A percentile compares a stretch with the other conserved stretches of the same genome.
phyloP scores from a whole-genome alignment of 2,888 invertebrate genomes.

The Emesis furor region DNA sequence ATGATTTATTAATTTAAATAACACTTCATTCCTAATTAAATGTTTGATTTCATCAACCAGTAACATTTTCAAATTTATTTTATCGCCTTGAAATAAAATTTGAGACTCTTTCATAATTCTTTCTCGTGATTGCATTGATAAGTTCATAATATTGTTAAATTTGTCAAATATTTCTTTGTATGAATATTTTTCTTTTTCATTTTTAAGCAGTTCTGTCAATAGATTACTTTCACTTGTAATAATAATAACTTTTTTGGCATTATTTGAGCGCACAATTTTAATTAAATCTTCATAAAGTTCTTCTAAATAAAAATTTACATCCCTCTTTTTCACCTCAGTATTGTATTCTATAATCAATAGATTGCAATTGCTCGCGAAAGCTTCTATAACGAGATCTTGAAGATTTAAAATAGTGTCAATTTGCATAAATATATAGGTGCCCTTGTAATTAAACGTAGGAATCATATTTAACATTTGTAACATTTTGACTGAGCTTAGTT shows the following conservation, averaged over 20 bases:
- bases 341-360: background rate
- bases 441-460: background rate
- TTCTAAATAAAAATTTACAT: background rate
- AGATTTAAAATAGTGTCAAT: background rate
- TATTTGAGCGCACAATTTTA: background rate
- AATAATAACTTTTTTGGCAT: background rate
- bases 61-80: background rate
- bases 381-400: background rate
- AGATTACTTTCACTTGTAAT: background rate
- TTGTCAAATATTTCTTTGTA: background rate
- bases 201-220: background rate
- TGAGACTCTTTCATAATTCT: background rate
- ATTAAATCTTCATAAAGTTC: background rate
- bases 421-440: slow-evolving; percentile 4
- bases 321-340: background rate
- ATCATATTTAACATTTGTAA: background rate
- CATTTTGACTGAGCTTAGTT: background rate
- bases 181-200: background rate
- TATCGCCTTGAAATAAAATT: background rate
- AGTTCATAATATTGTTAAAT: background rate
- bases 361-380: background rate
- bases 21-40: background rate
- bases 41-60: background rate
- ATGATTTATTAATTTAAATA: background rate
- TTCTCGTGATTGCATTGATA: background rate